Evolutionary conservation across 2,888 invertebrate species (phyloP).

Genomic region (Gibbula magus): DNA sequence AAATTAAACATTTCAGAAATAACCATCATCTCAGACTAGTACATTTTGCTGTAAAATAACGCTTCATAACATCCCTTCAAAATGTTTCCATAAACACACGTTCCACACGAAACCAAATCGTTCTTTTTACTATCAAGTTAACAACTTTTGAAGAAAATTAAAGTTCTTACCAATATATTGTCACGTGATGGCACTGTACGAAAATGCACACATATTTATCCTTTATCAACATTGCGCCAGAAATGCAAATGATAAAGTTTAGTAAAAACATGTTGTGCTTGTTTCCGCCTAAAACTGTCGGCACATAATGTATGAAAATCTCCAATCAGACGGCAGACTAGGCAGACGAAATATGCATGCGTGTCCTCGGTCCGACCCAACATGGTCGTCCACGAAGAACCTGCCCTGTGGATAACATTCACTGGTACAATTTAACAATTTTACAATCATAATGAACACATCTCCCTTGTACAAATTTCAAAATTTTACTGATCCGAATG

Average conservation of each 20-base stretch:
- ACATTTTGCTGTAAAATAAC: too few relatives aligned
- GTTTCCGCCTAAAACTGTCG: slow-evolving; percentile 15
- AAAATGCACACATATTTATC: neutral
- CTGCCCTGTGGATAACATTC: neutral
- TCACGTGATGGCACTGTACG: slow-evolving; percentile 1
- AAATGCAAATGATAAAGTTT: slow-evolving; percentile 12
- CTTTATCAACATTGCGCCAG: neutral
- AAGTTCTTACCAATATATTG: slow-evolving; percentile 11
- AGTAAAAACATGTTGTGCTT: neutral
- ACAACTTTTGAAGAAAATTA: slow-evolving; percentile 17
- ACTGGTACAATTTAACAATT: slow-evolving; percentile 9
- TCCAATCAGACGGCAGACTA: neutral
- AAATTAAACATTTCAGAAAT: neutral
- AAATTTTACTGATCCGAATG: neutral
- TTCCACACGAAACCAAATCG: too few relatives aligned
- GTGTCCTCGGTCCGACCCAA: slow-evolving; percentile 12
- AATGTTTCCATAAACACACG: too few relatives aligned
- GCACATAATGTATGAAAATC: slow-evolving; percentile 21
- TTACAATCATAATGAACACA: slow-evolving; percentile 21
- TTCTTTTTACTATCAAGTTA: neutral
- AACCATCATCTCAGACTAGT: too few relatives aligned
- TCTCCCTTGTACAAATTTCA: neutral
- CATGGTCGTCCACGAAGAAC: slow-evolving; percentile 9
- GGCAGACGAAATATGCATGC: slow-evolving; percentile 9
- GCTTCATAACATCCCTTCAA: too few relatives aligned